phyloP scores from a whole-genome alignment of 2,797 vertebrate species.

The Semotilus atromaculatus region DNA sequence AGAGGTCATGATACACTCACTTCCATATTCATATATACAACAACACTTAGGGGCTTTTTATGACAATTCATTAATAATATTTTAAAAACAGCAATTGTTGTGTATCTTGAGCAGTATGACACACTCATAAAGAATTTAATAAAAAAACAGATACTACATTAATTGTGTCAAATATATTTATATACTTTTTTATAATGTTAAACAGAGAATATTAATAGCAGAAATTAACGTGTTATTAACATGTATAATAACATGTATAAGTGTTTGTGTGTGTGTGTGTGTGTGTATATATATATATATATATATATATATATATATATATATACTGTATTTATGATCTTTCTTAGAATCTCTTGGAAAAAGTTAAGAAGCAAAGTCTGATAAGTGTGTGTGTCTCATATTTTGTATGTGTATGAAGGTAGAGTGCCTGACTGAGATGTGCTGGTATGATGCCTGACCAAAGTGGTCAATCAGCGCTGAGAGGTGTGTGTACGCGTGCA shows the following conservation, averaged over 20 bases:
- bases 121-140: too few species aligned
- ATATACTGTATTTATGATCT: background rate
- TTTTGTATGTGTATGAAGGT: constrained; percentile 27
- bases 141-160: too few species aligned
- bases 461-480: constrained; percentile 41
- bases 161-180: too few species aligned
- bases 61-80: background rate
- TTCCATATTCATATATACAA: background rate
- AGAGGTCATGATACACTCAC: background rate
- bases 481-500: constrained; percentile 13
- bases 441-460: constrained; percentile 41
- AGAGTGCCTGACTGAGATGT: background rate
- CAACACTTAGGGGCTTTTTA: background rate
- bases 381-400: background rate
- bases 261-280: too few species aligned
- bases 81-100: background rate
- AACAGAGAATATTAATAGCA: too few species aligned
- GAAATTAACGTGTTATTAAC: too few species aligned
- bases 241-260: too few species aligned
- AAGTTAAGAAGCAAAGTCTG: background rate
- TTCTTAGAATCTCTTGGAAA: background rate
- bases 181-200: too few species aligned
- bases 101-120: too few species aligned
- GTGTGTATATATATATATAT: too few species aligned
- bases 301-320: too few species aligned